Base-by-base conservation (phyloP, 1,140 invertebrate species). In the Drosophila murphyi region DNA sequence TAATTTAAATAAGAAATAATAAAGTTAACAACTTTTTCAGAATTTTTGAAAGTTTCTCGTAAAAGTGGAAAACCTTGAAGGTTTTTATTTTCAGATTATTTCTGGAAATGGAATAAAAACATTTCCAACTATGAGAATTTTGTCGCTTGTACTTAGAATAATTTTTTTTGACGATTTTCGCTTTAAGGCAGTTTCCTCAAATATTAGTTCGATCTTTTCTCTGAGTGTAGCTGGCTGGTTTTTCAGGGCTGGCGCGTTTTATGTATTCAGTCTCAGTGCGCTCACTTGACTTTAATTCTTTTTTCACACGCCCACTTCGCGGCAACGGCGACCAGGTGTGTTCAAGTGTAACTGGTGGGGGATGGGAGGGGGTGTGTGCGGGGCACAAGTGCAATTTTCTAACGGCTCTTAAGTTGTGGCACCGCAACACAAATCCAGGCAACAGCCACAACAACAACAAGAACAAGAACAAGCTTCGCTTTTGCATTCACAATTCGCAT, bases 261-360 rank as follows among this genome's bases (percentile, higher is more conserved):
- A 89, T 89, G 85, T 85, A 89, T 89, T 89, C 85, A 89, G 85
- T 89, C 85, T 89, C 86, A 89, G 85, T 89, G 86, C 85, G 85
- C 85, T 89, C 85, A 89, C 85, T 89, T 89, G 86, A 89, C 85
- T 88, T 88, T 88, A 88, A 88, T 88, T 88, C 85, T 89, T 83
- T 87, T 88, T 89, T 88, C 85, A 89, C 85, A 88, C 85, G 85
- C 85, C 85, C 77, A 86, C 82, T 72, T 87, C 75, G 75, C 62
- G 67, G 41, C 61, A 43, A 47, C 43, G 50, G 35, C 4, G 6
- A 39, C 39, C 39, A n/a, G 10, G 20, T 20, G 37, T 41, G 5
- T 12, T 39, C 20, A 12, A 48, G 20, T 20, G 20, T 20, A 20
- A 20, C 20, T 1, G 45, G 47, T 48, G 20, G 4, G 2, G 2